Conservation (phyloP, 1,140 invertebrate species). For the Latrodectus geometricus region DNA sequence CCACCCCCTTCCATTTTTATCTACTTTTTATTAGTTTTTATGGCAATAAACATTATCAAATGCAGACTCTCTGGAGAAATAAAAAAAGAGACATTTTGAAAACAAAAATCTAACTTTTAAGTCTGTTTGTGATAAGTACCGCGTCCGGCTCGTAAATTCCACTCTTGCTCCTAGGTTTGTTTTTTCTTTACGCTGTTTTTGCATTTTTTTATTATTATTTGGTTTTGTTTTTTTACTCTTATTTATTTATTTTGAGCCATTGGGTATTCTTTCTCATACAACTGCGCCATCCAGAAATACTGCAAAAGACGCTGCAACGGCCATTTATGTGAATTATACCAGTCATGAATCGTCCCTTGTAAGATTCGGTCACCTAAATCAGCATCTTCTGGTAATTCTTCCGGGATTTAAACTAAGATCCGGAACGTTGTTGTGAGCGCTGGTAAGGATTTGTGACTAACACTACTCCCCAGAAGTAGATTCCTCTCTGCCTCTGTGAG, state of each 20-base stretch:
- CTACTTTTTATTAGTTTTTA: conserved; percentile 17
- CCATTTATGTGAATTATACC: conserved; percentile 29
- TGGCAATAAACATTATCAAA: conserved; percentile 40
- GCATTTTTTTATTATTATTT: too few relatives aligned
- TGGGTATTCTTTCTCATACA: conserved; percentile 14
- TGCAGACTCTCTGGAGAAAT: background rate
- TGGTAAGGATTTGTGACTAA: background rate
- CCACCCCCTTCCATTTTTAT: conserved; percentile 6
- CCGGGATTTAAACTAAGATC: conserved; percentile 16
- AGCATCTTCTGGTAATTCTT: conserved; percentile 39
- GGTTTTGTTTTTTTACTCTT: conserved; percentile 15
- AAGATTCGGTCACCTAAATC: conserved; percentile 30
- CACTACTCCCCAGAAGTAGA: background rate
- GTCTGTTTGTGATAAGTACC: conserved; percentile 37
- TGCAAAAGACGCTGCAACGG: conserved; percentile 21
- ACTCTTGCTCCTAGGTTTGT: background rate
- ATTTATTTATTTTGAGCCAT: conserved; percentile 33
- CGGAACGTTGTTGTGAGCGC: conserved; percentile 8
- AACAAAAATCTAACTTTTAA: conserved; percentile 30
- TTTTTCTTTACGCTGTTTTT: background rate
- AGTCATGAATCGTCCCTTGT: conserved; percentile 27
- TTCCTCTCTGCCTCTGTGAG: background rate
- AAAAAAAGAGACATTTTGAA: background rate
- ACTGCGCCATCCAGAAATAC: background rate
- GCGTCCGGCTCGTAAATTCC: conserved; percentile 12